Base-by-base conservation (phyloP, 2,888 invertebrate genomes). In the Argyresthia albistria region DNA sequence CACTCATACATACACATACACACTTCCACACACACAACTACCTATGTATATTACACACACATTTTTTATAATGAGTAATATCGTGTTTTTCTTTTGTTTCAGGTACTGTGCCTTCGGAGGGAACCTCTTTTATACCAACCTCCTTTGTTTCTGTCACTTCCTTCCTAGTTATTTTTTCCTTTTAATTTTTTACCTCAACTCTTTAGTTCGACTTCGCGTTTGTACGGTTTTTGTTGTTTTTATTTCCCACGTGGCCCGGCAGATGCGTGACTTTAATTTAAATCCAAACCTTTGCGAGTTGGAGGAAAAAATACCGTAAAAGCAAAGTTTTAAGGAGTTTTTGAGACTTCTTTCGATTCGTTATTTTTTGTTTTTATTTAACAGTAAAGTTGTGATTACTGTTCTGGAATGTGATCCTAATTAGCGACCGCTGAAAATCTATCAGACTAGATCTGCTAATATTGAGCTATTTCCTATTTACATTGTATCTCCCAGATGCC, bases 61-160 rank as follows among this genome's bases (percentile, higher is more conserved):
- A 37, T 36, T 37, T 37, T 37, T 12, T 37, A 12, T 37, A 48
- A 11, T 51, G 61, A 65, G 60, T 71, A 73, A 69, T 69, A 69
- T 68, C 62, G 58, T 56, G 36, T 48, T 53, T 64, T 53, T 71
- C 62, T 60, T 76, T 80, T 81, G 79, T 81, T 80, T 49, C 81
- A 80, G 81, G 81, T 81, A 81, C 71, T 64, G 59, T 57, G 64
- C 25, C 25, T 25, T 25, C 25, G 6, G 25, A 25, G 65, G 69
- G 70, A 71, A 69, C 72, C 62, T 60, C 58, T 64, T 49, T 55
- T 55, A 70, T 71, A 63, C 59, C 55, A 57, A 59, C 58, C 62
- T 56, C 60, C 57, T 57, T 56, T 57, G 56, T 57, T 58, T 60
- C 58, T 55, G 25, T 47, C 47, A 8, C 43, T 51, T 51, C 51